These are phyloP conservation scores for Loxodonta africana DNA, from an alignment of 2,113 vertebrate species.

Conservation along the genomic window DNA sequence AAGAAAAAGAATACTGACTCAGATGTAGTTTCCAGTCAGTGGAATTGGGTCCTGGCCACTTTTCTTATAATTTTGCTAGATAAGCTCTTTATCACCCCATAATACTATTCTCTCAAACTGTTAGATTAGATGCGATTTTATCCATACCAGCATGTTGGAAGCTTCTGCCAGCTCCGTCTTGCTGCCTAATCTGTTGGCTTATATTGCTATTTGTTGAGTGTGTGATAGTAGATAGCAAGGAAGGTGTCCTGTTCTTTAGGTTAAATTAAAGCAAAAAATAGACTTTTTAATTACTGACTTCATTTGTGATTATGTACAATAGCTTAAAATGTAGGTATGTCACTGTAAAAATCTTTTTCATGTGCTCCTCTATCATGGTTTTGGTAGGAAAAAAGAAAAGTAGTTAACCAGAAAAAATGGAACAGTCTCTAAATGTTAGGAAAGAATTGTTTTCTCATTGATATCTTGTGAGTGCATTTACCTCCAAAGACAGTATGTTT, in stretches of 20 bases:
- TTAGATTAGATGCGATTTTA: constrained; percentile 25
- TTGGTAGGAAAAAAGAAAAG: constrained; percentile 25
- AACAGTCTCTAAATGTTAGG: constrained; percentile 63
- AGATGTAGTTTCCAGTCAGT: constrained; percentile 8
- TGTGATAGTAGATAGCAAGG: neutral
- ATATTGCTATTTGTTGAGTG: neutral
- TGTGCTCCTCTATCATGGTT: neutral
- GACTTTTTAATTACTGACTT: neutral
- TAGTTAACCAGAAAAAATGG: constrained; percentile 33
- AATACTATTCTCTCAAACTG: neutral
- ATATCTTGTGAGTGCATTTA: constrained; percentile 56
- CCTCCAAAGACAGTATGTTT: constrained; percentile 39
- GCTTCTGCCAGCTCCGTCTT: neutral
- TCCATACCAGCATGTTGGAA: neutral
- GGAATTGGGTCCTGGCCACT: neutral
- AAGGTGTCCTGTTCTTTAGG: neutral
- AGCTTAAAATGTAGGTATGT: neutral
- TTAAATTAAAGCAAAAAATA: neutral
- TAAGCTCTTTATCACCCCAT: neutral
- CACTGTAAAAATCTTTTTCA: neutral
- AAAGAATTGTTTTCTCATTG: constrained; percentile 77
- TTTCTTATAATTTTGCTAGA: constrained; percentile 27
- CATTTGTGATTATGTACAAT: constrained; percentile 12
- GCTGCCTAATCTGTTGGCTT: constrained; percentile 14
- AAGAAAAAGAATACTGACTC: constrained; percentile 19